phyloP scores from a whole-genome alignment of 2,113 vertebrate genomes.

The Lagopus leucura region DNA sequence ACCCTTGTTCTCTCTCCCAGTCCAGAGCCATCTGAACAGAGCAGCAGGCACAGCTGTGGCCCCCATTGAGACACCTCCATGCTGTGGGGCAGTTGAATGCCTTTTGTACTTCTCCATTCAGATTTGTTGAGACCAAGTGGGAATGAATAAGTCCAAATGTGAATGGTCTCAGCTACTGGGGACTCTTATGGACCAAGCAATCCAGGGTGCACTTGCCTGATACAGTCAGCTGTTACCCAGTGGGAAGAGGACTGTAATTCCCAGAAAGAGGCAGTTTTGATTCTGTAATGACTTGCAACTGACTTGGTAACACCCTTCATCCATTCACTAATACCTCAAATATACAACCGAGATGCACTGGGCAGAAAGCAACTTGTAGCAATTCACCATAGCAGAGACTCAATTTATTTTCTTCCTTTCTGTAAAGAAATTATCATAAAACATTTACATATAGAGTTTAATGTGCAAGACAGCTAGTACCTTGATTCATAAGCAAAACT shows the following conservation, averaged over 20 bases:
- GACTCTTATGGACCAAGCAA: neutral
- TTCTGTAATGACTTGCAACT: neutral
- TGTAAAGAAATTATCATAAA: neutral
- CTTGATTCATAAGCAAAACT: neutral
- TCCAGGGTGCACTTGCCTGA: neutral
- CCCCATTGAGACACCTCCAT: neutral
- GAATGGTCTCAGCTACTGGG: neutral
- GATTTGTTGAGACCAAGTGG: neutral
- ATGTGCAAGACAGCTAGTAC: neutral
- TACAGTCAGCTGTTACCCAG: neutral
- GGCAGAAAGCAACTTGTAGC: neutral
- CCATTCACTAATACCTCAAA: neutral
- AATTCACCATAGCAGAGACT: neutral
- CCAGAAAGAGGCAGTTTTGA: neutral
- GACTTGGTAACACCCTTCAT: neutral
- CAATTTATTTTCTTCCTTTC: neutral
- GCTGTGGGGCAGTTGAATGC: neutral
- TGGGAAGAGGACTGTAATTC: neutral
- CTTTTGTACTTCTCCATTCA: neutral
- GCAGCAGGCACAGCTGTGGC: neutral
- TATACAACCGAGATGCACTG: fast-evolving
- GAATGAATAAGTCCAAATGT: neutral
- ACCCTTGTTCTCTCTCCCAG: neutral
- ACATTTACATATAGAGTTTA: neutral
- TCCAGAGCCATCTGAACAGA: neutral